Percentiles rank a stretch among this genome's conserved stretches.
phyloP scores from a whole-genome alignment of 1,140 invertebrate species.

The Matsumurasca onukii region DNA sequence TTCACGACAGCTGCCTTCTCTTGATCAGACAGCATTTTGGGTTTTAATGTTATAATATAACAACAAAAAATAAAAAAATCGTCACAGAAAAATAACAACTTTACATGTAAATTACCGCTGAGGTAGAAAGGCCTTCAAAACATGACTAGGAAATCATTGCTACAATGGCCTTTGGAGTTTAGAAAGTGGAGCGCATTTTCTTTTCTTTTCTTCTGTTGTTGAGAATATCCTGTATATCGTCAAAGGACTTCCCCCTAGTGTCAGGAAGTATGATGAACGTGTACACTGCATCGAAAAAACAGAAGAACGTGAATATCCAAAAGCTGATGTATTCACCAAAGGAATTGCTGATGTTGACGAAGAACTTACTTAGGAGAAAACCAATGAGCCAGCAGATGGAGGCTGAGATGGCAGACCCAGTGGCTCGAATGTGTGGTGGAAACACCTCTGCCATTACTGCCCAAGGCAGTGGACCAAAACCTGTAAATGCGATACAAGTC shows the following conservation, averaged over 20 bases:
- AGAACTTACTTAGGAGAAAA: slow-evolving; percentile 79
- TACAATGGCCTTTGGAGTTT: no score
- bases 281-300: slow-evolving; percentile 63
- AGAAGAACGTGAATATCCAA: slow-evolving; percentile 75
- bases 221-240: slow-evolving; percentile 71
- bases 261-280: slow-evolving; percentile 70
- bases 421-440: slow-evolving; percentile 70
- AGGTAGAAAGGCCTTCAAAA: no score
- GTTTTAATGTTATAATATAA: no score
- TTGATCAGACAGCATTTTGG: no score
- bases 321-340: slow-evolving; percentile 71
- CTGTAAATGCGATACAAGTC: no score
- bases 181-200: no score
- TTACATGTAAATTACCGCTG: no score
- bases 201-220: slow-evolving; percentile 42
- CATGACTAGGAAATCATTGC: no score
- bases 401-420: slow-evolving; percentile 72
- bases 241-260: slow-evolving; percentile 76
- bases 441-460: slow-evolving; percentile 84
- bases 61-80: no score
- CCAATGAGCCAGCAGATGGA: slow-evolving; percentile 76
- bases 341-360: slow-evolving; percentile 55
- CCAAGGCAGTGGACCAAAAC: slow-evolving; percentile 84
- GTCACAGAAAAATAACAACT: no score
- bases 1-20: no score